Evolutionary conservation across 2,113 vertebrate genomes (phyloP).

Genomic region (Bostrychus sinensis): DNA sequence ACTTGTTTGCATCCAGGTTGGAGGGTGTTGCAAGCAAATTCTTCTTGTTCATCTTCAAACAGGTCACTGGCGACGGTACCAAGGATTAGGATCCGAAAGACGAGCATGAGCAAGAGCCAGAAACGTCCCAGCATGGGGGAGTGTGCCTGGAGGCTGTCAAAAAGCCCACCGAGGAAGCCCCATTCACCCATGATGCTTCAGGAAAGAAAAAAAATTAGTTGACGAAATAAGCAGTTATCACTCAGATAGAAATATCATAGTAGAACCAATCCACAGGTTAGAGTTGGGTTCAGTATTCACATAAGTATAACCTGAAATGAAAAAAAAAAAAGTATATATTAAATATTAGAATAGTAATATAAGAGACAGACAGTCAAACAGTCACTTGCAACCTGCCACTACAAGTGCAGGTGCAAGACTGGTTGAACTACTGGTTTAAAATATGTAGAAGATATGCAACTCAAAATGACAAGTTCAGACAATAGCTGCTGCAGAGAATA

Average conservation of each 20-base stretch:
- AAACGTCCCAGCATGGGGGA: constrained; percentile 91
- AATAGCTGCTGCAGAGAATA: not conserved
- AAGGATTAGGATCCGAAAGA: constrained; percentile 91
- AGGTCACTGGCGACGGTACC: constrained; percentile 90
- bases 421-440: not conserved
- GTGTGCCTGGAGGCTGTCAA: constrained; percentile 85
- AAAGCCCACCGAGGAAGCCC: constrained; percentile 85
- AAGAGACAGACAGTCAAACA: not conserved
- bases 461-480: not conserved
- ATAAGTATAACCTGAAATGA: not conserved
- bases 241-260: not conserved
- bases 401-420: not conserved
- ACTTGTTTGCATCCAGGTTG: constrained; percentile 93
- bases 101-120: constrained; percentile 91
- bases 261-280: no score
- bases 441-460: not conserved
- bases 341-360: not conserved
- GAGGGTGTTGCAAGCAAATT: constrained; percentile 91
- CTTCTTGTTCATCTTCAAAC: constrained; percentile 90
- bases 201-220: not conserved
- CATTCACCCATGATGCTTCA: constrained; percentile 85
- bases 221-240: not conserved
- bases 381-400: not conserved
- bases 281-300: not conserved
- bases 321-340: not conserved